A percentile compares a stretch with the other conserved stretches of the same genome.
phyloP scores from a whole-genome alignment of 2,888 invertebrate genomes.

The Ormyrus thymus region DNA sequence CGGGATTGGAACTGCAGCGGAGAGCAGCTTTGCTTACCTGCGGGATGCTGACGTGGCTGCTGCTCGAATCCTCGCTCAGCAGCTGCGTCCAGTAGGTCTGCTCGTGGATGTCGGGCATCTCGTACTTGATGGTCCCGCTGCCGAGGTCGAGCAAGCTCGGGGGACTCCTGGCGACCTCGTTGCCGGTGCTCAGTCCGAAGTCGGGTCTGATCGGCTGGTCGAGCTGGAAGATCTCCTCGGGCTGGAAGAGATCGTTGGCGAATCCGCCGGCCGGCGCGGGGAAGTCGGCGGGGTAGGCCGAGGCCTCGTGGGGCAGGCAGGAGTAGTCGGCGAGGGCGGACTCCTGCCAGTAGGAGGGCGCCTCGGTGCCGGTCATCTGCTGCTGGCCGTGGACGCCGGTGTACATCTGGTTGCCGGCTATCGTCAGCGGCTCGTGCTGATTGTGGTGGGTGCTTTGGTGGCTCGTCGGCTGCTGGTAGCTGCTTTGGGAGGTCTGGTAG shows the following conservation, averaged over 20 bases:
- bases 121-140: slow-evolving; percentile 82
- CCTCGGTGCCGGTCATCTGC: slow-evolving; percentile 48
- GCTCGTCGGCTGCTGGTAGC: slow-evolving; percentile 50
- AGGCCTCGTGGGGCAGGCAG: slow-evolving; percentile 44
- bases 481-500: slow-evolving; percentile 58
- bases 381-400: background rate
- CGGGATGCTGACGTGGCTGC: slow-evolving; percentile 70
- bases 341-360: slow-evolving; percentile 50
- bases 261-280: slow-evolving; percentile 72
- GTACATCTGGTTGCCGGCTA: slow-evolving; percentile 36
- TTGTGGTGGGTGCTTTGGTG: background rate
- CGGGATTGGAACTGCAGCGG: no score
- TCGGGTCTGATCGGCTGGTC: slow-evolving; percentile 84
- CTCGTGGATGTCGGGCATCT: slow-evolving; percentile 73
- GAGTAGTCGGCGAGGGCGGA: slow-evolving; percentile 32
- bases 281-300: slow-evolving; percentile 67
- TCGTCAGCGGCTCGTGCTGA: slow-evolving; percentile 10
- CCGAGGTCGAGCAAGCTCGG: slow-evolving; percentile 84
- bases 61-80: slow-evolving; percentile 73
- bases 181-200: slow-evolving; percentile 74
- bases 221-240: slow-evolving; percentile 86
- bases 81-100: slow-evolving; percentile 71
- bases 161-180: slow-evolving; percentile 78
- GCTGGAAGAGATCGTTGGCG: slow-evolving; percentile 83
- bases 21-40: slow-evolving; percentile 67